Percentiles rank a stretch among this genome's conserved stretches.
Conservation (phyloP, 2,113 vertebrate species). For the Dasyurus viverrinus region DNA sequence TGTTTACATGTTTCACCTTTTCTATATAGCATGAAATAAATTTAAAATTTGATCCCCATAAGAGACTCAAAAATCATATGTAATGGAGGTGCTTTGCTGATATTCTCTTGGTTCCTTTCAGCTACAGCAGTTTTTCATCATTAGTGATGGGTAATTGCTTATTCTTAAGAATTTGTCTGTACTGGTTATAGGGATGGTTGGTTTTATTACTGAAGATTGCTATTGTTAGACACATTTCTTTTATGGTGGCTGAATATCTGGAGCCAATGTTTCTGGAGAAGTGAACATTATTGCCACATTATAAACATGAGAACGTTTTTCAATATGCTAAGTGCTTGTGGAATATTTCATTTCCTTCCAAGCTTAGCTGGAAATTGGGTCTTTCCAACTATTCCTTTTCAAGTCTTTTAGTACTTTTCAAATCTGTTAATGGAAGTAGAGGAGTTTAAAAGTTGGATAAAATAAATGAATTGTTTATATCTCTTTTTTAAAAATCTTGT, state of each 20-base stretch:
- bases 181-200: not conserved
- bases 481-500: conserved; percentile 6
- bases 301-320: conserved; percentile 52
- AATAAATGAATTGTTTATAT: conserved; percentile 50
- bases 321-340: conserved; percentile 46
- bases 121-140: conserved; percentile 36
- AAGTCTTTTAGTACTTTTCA: conserved; percentile 49
- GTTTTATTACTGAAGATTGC: conserved; percentile 41
- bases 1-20: conserved; percentile 30
- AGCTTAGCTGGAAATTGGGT: conserved; percentile 41
- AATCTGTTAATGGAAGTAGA: conserved; percentile 14
- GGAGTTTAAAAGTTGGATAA: conserved; percentile 33
- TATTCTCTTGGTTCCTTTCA: conserved; percentile 43
- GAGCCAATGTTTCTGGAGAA: conserved; percentile 50
- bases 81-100: not conserved
- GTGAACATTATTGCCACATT: conserved; percentile 43
- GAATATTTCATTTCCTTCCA: conserved; percentile 60
- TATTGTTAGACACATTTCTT: conserved; percentile 6
- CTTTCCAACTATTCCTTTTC: conserved; percentile 37
- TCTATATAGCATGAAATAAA: conserved; percentile 31
- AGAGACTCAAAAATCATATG: conserved; percentile 28
- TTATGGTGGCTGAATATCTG: conserved; percentile 48
- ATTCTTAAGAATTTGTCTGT: not conserved
- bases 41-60: conserved; percentile 1
- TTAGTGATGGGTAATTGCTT: conserved; percentile 34